A percentile compares a stretch with the other conserved stretches of the same genome.
Evolutionary conservation across 2,797 vertebrate genomes (phyloP).

Genomic region (Natrix natrix): DNA sequence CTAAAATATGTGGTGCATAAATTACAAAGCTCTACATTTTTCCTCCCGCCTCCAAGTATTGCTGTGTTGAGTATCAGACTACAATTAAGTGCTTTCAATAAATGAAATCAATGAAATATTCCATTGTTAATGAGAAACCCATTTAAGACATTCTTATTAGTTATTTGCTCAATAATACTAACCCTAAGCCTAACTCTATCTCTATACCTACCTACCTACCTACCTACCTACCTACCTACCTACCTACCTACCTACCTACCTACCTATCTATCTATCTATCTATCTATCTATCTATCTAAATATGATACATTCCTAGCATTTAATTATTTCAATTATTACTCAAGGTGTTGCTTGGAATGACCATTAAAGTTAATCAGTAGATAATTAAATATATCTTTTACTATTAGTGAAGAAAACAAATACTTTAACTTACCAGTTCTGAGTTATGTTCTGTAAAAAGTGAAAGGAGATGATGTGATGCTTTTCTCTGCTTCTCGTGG

Average conservation of each 20-base stretch:
- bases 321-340: not conserved
- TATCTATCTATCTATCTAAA: too few relatives aligned
- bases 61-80: not conserved
- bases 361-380: not conserved
- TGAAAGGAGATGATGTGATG: not conserved
- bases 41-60: not conserved
- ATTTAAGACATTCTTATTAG: not conserved
- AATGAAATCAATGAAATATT: not conserved
- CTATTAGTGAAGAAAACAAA: not conserved
- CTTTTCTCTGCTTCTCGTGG: slow-evolving; percentile 1
- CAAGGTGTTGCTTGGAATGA: not conserved
- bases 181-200: too few relatives aligned
- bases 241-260: too few relatives aligned
- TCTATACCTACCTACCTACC: too few relatives aligned
- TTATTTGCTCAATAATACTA: too few relatives aligned
- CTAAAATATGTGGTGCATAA: not conserved
- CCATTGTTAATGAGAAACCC: not conserved
- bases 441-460: not conserved
- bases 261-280: too few relatives aligned
- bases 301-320: not conserved
- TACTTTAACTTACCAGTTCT: not conserved
- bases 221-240: too few relatives aligned
- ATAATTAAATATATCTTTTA: not conserved
- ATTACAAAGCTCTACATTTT: not conserved
- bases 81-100: not conserved